These are phyloP conservation scores for Sarcophaga subvicina DNA, from an alignment of 2,888 invertebrate species.

Conservation along the genomic window DNA sequence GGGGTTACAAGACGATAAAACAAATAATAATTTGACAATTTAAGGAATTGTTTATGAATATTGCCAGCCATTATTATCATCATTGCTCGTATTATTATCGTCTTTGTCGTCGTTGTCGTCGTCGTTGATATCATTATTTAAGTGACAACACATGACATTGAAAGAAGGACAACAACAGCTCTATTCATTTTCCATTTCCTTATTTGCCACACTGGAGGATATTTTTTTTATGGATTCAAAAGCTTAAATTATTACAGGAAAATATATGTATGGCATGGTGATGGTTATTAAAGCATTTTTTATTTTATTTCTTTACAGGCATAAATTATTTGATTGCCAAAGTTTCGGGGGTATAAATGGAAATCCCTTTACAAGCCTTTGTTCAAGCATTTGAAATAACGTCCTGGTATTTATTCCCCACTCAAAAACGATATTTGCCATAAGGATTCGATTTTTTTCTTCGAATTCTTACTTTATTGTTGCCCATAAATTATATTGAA, in stretches of 20 bases:
- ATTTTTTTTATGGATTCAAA: background rate
- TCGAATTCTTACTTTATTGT: background rate
- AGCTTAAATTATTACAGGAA: background rate
- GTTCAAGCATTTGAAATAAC: background rate
- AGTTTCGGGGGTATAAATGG: background rate
- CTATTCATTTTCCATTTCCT: constrained; percentile 41
- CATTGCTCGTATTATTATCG: too few relatives aligned
- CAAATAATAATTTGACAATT: constrained; percentile 19
- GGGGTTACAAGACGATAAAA: background rate
- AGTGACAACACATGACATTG: background rate
- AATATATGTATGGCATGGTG: background rate
- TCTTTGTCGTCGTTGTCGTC: background rate
- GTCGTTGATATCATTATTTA: background rate
- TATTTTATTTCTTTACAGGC: background rate
- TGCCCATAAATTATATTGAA: background rate
- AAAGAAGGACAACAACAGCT: background rate
- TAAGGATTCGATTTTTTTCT: background rate
- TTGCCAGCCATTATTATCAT: background rate
- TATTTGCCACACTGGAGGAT: background rate
- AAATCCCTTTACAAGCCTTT: background rate
- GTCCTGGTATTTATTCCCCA: too few relatives aligned
- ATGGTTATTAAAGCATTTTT: background rate
- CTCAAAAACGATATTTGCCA: too few relatives aligned
- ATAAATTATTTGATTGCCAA: background rate
- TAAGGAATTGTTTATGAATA: constrained; percentile 16